Evolutionary conservation across 2,888 invertebrate genomes (phyloP).

Genomic region (Oxycera nigricornis): DNA sequence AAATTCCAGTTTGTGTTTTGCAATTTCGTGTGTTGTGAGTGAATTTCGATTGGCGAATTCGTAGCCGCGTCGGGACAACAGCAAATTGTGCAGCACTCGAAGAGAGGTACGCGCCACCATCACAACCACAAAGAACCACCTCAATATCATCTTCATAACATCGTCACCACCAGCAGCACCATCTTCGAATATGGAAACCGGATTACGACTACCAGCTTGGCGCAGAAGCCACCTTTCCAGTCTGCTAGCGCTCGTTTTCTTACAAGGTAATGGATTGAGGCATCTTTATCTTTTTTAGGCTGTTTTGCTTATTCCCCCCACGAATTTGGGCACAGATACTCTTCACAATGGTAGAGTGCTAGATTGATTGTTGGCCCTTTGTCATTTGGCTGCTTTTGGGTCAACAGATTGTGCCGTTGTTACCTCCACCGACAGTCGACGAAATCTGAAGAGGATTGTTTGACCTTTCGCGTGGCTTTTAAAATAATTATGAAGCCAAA

Average conservation of each 20-base stretch:
- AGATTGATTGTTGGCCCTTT: background rate
- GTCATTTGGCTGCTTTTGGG: constrained; percentile 6
- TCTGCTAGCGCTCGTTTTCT: constrained; percentile 33
- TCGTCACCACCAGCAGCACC: constrained; percentile 12
- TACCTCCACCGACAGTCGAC: background rate
- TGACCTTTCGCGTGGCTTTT: no score
- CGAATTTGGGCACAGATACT: no score
- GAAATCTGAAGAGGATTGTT: no score
- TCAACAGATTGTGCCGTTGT: constrained; percentile 16
- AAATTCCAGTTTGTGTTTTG: no score
- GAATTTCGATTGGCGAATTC: no score
- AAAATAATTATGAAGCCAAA: no score
- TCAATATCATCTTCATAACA: background rate
- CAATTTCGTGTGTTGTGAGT: no score
- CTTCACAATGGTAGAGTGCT: background rate
- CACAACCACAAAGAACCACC: background rate
- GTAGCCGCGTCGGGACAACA: no score
- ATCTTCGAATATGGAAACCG: constrained; percentile 35
- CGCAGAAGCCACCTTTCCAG: constrained; percentile 39
- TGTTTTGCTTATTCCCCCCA: background rate
- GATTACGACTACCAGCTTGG: constrained; percentile 34
- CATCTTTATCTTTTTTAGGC: constrained; percentile 14
- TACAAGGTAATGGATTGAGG: constrained; percentile 33
- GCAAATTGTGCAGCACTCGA: no score
- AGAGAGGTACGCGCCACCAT: background rate